These are phyloP conservation scores for Dasyornis broadbenti DNA, from an alignment of 2,113 vertebrate species.

Conservation along the genomic window DNA sequence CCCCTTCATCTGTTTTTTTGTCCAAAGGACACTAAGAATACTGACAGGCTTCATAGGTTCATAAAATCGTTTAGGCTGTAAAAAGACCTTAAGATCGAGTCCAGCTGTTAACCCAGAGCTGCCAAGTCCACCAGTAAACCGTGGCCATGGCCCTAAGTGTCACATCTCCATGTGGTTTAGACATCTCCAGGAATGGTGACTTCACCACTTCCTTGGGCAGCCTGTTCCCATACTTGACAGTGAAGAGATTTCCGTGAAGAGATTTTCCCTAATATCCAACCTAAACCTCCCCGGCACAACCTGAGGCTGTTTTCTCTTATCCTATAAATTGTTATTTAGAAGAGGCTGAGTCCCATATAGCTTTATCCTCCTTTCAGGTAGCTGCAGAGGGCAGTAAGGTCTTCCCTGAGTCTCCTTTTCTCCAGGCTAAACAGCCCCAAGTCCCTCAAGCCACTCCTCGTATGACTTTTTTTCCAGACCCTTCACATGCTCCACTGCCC, in stretches of 20 bases:
- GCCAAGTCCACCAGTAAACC: not conserved
- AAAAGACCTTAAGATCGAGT: not conserved
- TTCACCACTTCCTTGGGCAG: not conserved
- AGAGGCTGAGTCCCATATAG: not conserved
- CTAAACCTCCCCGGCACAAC: not conserved
- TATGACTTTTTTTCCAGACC: not conserved
- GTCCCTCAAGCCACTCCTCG: not conserved
- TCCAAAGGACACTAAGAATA: not conserved
- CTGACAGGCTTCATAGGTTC: not conserved
- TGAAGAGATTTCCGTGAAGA: accelerated
- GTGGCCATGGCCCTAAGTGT: too few species aligned
- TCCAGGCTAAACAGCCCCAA: not conserved
- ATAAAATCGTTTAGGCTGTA: not conserved
- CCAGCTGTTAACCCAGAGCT: not conserved
- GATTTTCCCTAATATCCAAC: not conserved
- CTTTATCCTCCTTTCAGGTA: not conserved
- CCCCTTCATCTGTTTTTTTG: not conserved
- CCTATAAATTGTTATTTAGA: not conserved
- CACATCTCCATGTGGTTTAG: not conserved
- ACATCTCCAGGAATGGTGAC: not conserved
- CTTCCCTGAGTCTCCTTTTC: not conserved
- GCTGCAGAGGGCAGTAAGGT: not conserved
- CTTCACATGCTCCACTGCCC: not conserved
- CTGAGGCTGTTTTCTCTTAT: not conserved
- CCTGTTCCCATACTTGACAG: not conserved